These are phyloP conservation scores for Phyllotreta cruciferae DNA, from an alignment of 2,888 invertebrate species.

Conservation along the genomic window DNA sequence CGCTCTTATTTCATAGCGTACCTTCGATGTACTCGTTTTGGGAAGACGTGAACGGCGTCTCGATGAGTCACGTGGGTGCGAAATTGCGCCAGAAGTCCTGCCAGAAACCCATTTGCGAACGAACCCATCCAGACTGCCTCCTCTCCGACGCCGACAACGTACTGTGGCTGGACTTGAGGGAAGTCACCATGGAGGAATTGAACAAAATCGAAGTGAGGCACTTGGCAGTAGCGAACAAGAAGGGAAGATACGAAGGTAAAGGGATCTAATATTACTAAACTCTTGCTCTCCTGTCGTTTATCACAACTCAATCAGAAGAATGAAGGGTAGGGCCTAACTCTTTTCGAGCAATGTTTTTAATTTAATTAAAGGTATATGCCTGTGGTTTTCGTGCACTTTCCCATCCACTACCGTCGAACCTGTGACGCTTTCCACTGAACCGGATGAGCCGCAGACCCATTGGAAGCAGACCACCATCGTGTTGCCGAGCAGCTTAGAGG, in stretches of 20 bases:
- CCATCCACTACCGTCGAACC: constrained; percentile 47
- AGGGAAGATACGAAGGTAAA: constrained; percentile 76
- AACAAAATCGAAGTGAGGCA: constrained; percentile 67
- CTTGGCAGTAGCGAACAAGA: constrained; percentile 66
- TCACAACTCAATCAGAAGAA: too few relatives aligned
- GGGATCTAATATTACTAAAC: constrained; percentile 50
- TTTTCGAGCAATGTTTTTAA: too few relatives aligned
- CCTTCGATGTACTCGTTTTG: constrained; percentile 76
- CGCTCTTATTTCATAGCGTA: constrained; percentile 60
- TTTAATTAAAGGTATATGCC: constrained; percentile 66
- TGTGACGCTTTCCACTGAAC: constrained; percentile 66
- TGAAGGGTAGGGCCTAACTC: too few relatives aligned
- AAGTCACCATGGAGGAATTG: constrained; percentile 67
- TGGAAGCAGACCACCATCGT: constrained; percentile 81
- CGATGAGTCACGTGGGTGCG: constrained; percentile 72
- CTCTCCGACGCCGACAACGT: constrained; percentile 71
- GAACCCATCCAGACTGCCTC: constrained; percentile 65
- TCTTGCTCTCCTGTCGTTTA: background rate
- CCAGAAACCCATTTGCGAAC: constrained; percentile 71
- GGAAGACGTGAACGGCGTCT: constrained; percentile 80
- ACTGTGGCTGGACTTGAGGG: constrained; percentile 72
- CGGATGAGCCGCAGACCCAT: constrained; percentile 67
- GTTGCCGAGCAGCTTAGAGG: constrained; percentile 69
- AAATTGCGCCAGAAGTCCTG: constrained; percentile 69
- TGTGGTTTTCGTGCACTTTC: constrained; percentile 84